These are phyloP conservation scores for Oryctolagus cuniculus DNA, from an alignment of 2,113 vertebrate genomes.

Conservation along the genomic window DNA sequence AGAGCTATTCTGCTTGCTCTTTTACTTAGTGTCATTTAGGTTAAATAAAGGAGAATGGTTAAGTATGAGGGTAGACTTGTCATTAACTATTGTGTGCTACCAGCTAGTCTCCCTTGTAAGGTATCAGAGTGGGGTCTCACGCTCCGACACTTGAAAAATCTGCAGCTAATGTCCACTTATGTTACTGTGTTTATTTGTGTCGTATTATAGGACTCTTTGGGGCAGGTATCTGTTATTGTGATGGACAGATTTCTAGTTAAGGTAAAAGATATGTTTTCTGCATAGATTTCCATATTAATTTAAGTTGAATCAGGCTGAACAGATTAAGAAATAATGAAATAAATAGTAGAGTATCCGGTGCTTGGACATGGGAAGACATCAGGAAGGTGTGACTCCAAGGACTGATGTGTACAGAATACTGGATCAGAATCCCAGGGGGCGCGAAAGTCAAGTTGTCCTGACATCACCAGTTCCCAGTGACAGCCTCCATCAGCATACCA, in stretches of 20 bases:
- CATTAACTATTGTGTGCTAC: background rate
- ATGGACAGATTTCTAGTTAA: background rate
- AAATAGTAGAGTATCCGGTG: background rate
- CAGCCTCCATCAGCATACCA: background rate
- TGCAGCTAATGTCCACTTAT: background rate
- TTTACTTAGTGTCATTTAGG: constrained; percentile 18
- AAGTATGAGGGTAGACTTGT: background rate
- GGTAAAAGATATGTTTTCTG: background rate
- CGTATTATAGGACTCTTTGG: background rate
- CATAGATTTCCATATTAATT: background rate
- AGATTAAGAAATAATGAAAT: background rate
- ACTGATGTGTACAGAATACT: background rate
- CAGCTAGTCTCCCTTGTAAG: background rate
- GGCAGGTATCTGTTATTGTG: background rate
- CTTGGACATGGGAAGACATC: background rate
- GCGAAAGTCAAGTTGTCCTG: background rate
- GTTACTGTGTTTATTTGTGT: background rate
- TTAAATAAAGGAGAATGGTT: constrained; percentile 29
- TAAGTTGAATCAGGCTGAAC: background rate
- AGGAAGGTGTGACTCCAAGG: background rate
- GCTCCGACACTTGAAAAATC: background rate
- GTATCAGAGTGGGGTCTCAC: background rate
- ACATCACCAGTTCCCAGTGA: background rate
- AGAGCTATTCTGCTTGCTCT: background rate
- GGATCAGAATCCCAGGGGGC: background rate